These are phyloP conservation scores for Riparia riparia DNA, from an alignment of 2,113 vertebrate species.

Conservation along the genomic window DNA sequence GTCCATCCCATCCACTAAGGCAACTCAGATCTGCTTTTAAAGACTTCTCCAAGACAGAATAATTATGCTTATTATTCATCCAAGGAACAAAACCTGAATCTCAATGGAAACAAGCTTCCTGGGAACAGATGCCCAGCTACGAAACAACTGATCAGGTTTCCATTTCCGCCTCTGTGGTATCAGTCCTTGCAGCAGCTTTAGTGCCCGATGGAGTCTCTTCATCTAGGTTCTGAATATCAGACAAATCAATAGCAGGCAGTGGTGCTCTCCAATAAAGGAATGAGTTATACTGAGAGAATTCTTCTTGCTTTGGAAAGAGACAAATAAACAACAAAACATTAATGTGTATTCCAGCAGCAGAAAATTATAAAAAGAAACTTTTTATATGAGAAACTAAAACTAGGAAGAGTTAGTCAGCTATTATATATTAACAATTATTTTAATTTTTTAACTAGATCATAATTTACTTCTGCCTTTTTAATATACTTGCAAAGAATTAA, in stretches of 20 bases:
- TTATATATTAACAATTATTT: not conserved
- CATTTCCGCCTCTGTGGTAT: constrained; percentile 81
- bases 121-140: not conserved
- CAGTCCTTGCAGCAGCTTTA: constrained; percentile 47
- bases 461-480: not conserved
- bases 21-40: constrained; percentile 40
- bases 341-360: not conserved
- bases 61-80: constrained; percentile 17
- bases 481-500: not conserved
- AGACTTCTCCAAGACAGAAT: not conserved
- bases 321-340: not conserved
- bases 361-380: not conserved
- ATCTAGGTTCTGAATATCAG: constrained; percentile 78
- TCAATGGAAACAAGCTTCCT: not conserved
- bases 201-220: constrained; percentile 10
- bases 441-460: not conserved
- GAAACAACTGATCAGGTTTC: constrained; percentile 81
- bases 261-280: constrained; percentile 93
- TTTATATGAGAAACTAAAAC: not conserved
- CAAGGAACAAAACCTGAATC: not conserved
- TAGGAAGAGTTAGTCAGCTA: not conserved
- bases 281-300: constrained; percentile 84
- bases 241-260: constrained; percentile 84
- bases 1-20: not conserved
- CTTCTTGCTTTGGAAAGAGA: constrained; percentile 71